phyloP scores from a whole-genome alignment of 2,888 invertebrate species.

The Dolichopus griseipennis region DNA sequence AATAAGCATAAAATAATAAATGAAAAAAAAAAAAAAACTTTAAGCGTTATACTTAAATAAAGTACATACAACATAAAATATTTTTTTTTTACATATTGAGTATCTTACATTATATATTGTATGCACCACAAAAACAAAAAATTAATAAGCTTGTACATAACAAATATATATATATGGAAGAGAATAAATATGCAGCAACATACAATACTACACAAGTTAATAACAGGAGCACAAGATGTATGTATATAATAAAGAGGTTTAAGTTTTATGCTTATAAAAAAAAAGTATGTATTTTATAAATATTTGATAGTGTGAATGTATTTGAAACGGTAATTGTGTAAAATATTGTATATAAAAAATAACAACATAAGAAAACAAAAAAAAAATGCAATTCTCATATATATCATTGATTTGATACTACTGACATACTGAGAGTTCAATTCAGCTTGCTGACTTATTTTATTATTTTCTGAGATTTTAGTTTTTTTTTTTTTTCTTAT shows the following conservation, averaged over 20 bases:
- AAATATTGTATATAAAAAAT: background rate
- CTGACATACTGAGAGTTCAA: background rate
- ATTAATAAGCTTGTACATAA: too few relatives aligned
- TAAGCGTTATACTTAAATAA: background rate
- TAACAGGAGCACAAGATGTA: too few relatives aligned
- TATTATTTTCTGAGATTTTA: background rate
- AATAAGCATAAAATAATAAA: background rate
- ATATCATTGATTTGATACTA: background rate
- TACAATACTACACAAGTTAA: too few relatives aligned
- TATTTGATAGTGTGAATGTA: slow-evolving; percentile 4
- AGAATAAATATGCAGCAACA: too few relatives aligned
- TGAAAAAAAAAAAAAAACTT: background rate
- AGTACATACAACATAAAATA: slow-evolving; percentile 8
- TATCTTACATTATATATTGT: background rate
- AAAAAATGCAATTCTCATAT: background rate
- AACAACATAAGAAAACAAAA: background rate
- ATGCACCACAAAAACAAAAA: too few relatives aligned
- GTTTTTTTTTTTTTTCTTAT: background rate
- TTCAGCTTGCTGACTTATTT: background rate
- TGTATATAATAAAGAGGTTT: too few relatives aligned
- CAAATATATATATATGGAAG: too few relatives aligned
- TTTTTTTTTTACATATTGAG: slow-evolving; percentile 13
- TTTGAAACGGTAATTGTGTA: background rate
- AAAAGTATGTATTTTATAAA: too few relatives aligned
- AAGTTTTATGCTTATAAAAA: too few relatives aligned